phyloP scores from a whole-genome alignment of 1,140 invertebrate genomes.

The Drosophila chauvacae region DNA sequence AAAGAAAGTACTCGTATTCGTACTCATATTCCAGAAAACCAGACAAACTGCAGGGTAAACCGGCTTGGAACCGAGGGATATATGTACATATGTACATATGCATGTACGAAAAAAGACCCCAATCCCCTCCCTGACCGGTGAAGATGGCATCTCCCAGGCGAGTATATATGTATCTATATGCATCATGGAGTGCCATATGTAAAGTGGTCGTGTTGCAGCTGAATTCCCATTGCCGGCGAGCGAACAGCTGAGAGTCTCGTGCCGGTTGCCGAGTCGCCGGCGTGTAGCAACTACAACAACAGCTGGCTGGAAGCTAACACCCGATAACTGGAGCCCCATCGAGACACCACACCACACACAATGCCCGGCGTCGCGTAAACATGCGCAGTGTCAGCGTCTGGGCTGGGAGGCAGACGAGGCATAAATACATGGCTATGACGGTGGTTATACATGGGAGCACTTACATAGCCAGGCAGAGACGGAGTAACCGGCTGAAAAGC shows the following conservation, averaged over 20 bases:
- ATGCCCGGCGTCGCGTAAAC: slow-evolving; percentile 54
- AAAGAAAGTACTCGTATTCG: slow-evolving; percentile 68
- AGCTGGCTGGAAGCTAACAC: slow-evolving; percentile 57
- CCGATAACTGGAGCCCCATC: slow-evolving; percentile 16
- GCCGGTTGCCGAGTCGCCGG: slow-evolving; percentile 60
- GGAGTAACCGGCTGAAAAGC: slow-evolving; percentile 38
- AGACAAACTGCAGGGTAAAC: slow-evolving; percentile 37
- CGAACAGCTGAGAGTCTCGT: slow-evolving; percentile 73
- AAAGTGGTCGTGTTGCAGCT: slow-evolving; percentile 76
- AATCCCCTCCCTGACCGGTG: neutral
- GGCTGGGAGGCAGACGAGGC: slow-evolving; percentile 7
- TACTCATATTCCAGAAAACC: slow-evolving; percentile 57
- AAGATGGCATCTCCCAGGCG: slow-evolving; percentile 30
- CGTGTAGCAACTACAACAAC: slow-evolving; percentile 73
- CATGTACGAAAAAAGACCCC: slow-evolving; percentile 39
- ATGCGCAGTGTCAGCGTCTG: slow-evolving; percentile 47
- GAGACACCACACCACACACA: slow-evolving; percentile 7
- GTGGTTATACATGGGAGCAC: slow-evolving; percentile 19
- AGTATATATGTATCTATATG: neutral
- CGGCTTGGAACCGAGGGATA: slow-evolving; percentile 27
- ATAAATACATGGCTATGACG: slow-evolving; percentile 15
- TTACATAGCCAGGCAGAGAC: slow-evolving; percentile 29
- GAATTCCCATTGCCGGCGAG: slow-evolving; percentile 67
- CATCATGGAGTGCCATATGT: slow-evolving; percentile 33
- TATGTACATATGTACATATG: slow-evolving; percentile 18